phyloP scores from a whole-genome alignment of 1,140 invertebrate species.

The Cydia pomonella region DNA sequence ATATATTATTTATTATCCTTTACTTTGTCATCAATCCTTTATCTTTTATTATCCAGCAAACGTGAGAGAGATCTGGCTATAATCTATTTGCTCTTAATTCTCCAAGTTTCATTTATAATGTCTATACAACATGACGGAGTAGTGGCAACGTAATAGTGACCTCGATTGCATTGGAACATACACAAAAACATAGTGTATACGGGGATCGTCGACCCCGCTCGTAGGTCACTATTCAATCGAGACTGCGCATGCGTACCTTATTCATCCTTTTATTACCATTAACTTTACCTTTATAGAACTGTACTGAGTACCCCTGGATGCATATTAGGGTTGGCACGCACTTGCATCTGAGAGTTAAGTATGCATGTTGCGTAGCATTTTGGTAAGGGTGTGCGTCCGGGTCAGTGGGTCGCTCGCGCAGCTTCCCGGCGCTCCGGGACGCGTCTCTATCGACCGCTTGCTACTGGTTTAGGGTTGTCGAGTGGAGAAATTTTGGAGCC shows the following conservation, averaged over 20 bases:
- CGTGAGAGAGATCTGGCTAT: too few species aligned
- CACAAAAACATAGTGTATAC: conserved; percentile 31
- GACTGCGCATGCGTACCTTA: conserved; percentile 52
- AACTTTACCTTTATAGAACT: conserved; percentile 18
- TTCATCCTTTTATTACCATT: conserved; percentile 32
- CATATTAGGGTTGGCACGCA: conserved; percentile 43
- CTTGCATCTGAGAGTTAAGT: neutral
- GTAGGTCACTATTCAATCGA: conserved; percentile 34
- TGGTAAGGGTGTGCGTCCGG: conserved; percentile 60
- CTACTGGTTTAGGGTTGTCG: conserved; percentile 67
- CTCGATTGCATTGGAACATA: conserved; percentile 16
- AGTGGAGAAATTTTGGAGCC: neutral
- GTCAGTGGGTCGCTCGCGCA: conserved; percentile 78
- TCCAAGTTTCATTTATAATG: neutral
- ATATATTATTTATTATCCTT: too few species aligned
- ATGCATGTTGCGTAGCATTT: conserved; percentile 45
- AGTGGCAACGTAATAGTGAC: conserved; percentile 16
- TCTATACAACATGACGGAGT: neutral
- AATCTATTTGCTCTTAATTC: neutral
- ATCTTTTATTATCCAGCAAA: too few species aligned
- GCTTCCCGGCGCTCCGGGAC: conserved; percentile 67
- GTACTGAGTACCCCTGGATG: conserved; percentile 1
- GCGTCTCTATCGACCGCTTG: conserved; percentile 76
- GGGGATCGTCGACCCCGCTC: conserved; percentile 25
- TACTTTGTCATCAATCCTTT: too few species aligned